phyloP scores from a whole-genome alignment of 2,113 vertebrate genomes.

The Leptosomus discolor region DNA sequence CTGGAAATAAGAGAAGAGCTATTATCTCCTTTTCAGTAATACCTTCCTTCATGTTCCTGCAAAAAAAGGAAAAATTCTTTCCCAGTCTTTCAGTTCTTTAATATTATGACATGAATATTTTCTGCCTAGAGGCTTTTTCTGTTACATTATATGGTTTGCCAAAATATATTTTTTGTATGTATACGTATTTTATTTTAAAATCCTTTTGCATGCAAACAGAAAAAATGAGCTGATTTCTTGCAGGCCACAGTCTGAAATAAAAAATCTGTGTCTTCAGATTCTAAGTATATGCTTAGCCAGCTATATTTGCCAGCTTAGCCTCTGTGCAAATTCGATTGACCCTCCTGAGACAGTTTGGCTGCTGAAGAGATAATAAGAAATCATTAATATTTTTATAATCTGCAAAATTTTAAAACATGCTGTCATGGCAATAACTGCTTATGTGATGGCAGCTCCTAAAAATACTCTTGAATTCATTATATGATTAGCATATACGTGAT shows the following conservation, averaged over 20 bases:
- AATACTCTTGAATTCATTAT: slow-evolving; percentile 28
- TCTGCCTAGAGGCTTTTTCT: background rate
- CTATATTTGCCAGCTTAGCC: background rate
- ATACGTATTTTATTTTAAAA: background rate
- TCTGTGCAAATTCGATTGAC: background rate
- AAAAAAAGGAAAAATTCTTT: background rate
- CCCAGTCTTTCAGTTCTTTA: background rate
- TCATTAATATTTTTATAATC: slow-evolving; percentile 21
- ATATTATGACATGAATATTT: background rate
- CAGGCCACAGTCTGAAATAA: background rate
- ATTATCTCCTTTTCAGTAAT: background rate
- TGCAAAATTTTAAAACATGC: background rate
- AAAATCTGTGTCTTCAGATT: background rate
- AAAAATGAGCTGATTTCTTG: background rate
- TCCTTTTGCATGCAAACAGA: background rate
- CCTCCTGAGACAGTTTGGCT: background rate
- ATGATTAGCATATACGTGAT: background rate
- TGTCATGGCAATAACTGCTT: slow-evolving; percentile 19
- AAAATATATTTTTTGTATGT: background rate
- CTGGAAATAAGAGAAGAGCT: background rate
- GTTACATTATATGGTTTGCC: background rate
- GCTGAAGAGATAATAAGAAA: slow-evolving; percentile 10
- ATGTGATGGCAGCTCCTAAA: slow-evolving; percentile 23
- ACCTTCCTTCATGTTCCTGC: background rate
- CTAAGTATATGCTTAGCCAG: background rate